Conservation (phyloP, 2,113 vertebrate species). For the Austrofundulus limnaeus region DNA sequence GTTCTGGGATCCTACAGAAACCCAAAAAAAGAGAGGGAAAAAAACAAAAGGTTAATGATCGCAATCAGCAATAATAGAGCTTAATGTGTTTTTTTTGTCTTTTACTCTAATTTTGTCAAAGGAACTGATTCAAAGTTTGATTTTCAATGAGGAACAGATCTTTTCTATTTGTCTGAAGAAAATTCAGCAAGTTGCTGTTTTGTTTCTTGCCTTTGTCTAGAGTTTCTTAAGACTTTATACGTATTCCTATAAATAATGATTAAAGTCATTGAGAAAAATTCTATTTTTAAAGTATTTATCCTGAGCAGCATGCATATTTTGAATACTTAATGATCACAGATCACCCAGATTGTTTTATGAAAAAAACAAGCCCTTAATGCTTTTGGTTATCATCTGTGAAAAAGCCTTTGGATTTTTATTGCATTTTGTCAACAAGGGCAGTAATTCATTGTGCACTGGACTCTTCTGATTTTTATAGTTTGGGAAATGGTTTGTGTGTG, state of each 20-base stretch:
- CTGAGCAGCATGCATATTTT: not conserved
- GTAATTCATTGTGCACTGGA: not conserved
- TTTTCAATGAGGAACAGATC: not conserved
- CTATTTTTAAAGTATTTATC: not conserved
- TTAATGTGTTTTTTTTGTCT: too few relatives aligned
- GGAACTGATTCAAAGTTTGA: not conserved
- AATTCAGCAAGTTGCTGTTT: not conserved
- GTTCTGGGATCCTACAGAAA: constrained; percentile 89
- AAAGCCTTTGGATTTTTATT: not conserved
- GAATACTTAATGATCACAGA: not conserved
- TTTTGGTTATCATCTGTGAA: not conserved
- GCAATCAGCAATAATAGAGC: not conserved
- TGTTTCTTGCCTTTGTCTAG: not conserved
- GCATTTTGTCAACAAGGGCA: not conserved
- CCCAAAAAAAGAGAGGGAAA: not conserved
- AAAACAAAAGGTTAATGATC: not conserved
- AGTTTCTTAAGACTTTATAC: not conserved
- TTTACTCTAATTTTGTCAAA: not conserved
- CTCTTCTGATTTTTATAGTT: not conserved
- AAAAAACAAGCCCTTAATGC: too few relatives aligned
- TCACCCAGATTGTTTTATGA: not conserved
- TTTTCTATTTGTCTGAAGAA: not conserved
- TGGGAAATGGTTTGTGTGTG: not conserved
- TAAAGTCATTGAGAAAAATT: not conserved
- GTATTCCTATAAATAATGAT: not conserved